Evolutionary conservation across 1,140 invertebrate genomes (phyloP), one percentile per base, ranked within the genome.

Genomic region (Adelges cooleyi): DNA sequence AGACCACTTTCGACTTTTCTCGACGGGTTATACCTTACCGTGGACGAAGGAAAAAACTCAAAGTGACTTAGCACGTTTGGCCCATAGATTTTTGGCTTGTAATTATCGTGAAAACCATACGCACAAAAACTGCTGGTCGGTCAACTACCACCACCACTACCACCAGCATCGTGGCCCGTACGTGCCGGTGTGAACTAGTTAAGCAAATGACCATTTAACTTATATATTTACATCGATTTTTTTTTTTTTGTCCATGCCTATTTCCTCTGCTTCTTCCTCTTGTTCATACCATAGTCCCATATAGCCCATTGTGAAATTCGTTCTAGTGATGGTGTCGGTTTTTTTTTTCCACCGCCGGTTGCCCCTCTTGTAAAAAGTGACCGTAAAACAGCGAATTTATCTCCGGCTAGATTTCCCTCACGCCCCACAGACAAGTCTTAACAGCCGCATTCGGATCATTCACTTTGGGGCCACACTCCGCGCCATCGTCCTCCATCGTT

Each of bases 161-260:
- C 29, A 6, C n/a, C n/a, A n/a, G n/a, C 29, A 11, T 11, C 29
- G 29, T 33, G 5, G 11, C 11, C 29, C 11, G 29, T 33, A 11
- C 29, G 11, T 6, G 29, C 15, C 51, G 51, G 51, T 53, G 51
- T 53, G 51, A 53, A 53, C 51, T 53, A 53, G 17, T 38, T 53
- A 53, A 38, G 33, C 51, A 53, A 53, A 53, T 53, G 51, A 53
- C 51, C 51, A 53, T 53, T 53, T 53, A 53, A 53, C 51, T 36
- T 53, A 36, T 53, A 53, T 53, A 53, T 48, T 13, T 52, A 10
- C 50, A 52, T 36, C 29, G n/a, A 10, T 29, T 52, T 52, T 52
- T 17, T 10, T 29, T 27, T 27, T 17, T 11, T 33, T 6, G 29
- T 11, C 5, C 11, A 6, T 33, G 29, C n/a, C 27, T 36, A 18